phyloP scores from a whole-genome alignment of 2,113 vertebrate genomes.

The Sebastes fasciatus region DNA sequence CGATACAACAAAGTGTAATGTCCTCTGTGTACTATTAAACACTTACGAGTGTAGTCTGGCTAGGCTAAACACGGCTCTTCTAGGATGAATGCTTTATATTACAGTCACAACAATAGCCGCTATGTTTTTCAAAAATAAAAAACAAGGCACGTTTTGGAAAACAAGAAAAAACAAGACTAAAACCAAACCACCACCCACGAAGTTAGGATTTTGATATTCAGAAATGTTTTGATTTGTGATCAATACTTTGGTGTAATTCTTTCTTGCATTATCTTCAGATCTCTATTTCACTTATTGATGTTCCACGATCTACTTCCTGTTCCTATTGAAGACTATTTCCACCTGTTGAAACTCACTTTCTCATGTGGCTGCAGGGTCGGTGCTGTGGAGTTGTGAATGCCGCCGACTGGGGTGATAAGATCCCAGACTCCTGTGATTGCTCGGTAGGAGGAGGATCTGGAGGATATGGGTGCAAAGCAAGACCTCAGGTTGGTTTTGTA shows the following conservation, averaged over 20 bases:
- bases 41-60: background rate
- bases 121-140: too few relatives aligned
- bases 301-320: background rate
- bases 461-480: background rate
- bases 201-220: too few relatives aligned
- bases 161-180: too few relatives aligned
- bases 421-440: constrained; percentile 46
- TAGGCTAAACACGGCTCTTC: background rate
- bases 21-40: background rate
- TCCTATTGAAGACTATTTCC: background rate
- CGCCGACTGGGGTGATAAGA: constrained; percentile 29
- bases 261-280: background rate
- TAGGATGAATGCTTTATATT: background rate
- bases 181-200: too few relatives aligned
- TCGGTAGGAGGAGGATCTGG: fast-evolving
- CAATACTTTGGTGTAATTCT: background rate
- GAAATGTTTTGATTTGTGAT: background rate
- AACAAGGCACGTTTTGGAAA: too few relatives aligned
- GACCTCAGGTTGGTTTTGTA: constrained; percentile 45
- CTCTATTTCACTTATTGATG: background rate
- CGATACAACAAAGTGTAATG: background rate
- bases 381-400: constrained; percentile 63
- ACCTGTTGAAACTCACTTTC: background rate
- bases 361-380: background rate
- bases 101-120: too few relatives aligned